Conservation (phyloP, 2,113 vertebrate species). For the Motacilla alba region DNA sequence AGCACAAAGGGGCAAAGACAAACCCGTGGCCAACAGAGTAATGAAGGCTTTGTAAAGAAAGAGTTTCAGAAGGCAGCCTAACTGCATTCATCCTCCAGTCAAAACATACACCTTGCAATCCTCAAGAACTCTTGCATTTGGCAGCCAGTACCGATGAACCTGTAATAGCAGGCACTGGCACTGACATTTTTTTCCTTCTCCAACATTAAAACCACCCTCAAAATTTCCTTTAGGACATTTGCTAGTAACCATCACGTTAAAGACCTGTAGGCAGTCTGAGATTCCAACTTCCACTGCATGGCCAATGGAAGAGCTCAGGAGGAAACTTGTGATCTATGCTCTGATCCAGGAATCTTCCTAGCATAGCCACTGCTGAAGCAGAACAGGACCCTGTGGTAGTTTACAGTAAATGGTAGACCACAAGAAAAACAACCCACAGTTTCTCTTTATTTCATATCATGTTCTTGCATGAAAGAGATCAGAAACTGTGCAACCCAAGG, state of each 20-base stretch:
- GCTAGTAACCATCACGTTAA: not conserved
- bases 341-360: not conserved
- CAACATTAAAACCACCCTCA: not conserved
- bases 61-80: not conserved
- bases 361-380: not conserved
- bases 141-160: not conserved
- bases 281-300: not conserved
- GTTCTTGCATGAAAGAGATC: not conserved
- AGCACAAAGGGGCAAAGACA: not conserved
- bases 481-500: not conserved
- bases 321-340: not conserved
- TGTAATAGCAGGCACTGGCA: not conserved
- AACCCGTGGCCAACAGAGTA: not conserved
- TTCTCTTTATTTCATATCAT: not conserved
- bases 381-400: not conserved
- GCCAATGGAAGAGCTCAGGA: not conserved
- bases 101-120: not conserved
- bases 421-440: not conserved
- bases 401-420: not conserved
- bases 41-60: not conserved
- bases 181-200: not conserved
- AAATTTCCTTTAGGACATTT: not conserved
- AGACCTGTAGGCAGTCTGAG: not conserved
- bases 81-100: not conserved
- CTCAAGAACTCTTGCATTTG: not conserved